phyloP scores from a whole-genome alignment of 1,140 invertebrate species.

The Drosophila nigrodunni region DNA sequence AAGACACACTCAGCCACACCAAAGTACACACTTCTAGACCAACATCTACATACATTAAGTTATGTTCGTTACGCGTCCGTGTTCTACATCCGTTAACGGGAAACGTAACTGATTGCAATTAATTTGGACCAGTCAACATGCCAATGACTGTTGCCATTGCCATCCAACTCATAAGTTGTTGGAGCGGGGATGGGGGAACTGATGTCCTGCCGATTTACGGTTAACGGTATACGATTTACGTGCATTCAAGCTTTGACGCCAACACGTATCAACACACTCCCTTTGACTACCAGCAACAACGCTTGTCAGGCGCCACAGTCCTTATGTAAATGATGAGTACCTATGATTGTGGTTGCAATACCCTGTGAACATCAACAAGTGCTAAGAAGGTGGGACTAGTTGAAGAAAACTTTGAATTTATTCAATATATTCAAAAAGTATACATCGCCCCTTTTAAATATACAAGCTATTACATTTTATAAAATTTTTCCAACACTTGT shows the following conservation, averaged over 20 bases:
- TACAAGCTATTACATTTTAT: too few relatives aligned
- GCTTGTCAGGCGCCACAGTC: constrained; percentile 21
- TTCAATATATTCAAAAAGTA: too few relatives aligned
- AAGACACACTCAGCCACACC: background rate
- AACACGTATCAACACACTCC: constrained; percentile 38
- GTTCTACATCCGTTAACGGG: constrained; percentile 56
- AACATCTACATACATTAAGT: background rate
- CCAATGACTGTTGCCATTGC: constrained; percentile 50
- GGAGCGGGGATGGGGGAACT: constrained; percentile 6
- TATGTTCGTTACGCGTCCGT: constrained; percentile 39
- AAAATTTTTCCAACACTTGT: too few relatives aligned
- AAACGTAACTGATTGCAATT: constrained; percentile 82
- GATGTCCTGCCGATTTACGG: constrained; percentile 26
- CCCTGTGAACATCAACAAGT: background rate
- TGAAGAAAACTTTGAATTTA: background rate
- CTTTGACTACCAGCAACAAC: constrained; percentile 2
- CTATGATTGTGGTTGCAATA: constrained; percentile 36
- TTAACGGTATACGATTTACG: constrained; percentile 15
- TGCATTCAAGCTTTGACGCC: constrained; percentile 39
- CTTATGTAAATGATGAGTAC: constrained; percentile 44
- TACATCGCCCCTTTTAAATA: too few relatives aligned
- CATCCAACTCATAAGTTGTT: background rate
- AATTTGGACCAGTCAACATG: constrained; percentile 77
- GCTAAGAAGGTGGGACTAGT: background rate
- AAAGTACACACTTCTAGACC: too few relatives aligned